These are phyloP conservation scores for Musca domestica DNA, from an alignment of 1,140 invertebrate species.

Conservation along the genomic window DNA sequence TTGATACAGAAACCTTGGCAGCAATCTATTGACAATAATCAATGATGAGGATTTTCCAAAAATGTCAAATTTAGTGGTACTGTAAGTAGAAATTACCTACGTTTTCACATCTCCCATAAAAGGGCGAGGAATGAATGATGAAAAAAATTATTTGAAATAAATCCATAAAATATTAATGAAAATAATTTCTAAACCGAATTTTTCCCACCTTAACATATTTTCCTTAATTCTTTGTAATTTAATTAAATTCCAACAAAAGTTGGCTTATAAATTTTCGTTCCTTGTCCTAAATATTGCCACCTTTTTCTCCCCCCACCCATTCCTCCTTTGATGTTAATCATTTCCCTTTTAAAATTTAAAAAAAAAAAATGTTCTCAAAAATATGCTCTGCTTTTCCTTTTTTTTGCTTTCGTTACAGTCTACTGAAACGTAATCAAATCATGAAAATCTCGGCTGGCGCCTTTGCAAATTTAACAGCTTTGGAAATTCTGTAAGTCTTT, in stretches of 20 bases:
- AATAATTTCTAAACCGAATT: too few species aligned
- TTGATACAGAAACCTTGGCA: conserved; percentile 64
- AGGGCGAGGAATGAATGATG: too few species aligned
- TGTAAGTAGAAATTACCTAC: conserved; percentile 68
- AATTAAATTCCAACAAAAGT: too few species aligned
- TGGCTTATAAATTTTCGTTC: too few species aligned
- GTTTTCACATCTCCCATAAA: too few species aligned
- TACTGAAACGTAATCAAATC: conserved; percentile 69
- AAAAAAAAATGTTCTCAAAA: neutral
- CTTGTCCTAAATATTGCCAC: too few species aligned
- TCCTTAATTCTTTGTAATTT: conserved; percentile 18
- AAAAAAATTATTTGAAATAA: too few species aligned
- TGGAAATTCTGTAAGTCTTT: conserved; percentile 70
- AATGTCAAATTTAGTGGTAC: conserved; percentile 62
- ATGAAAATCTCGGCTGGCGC: conserved; percentile 63
- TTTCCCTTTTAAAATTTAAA: too few species aligned
- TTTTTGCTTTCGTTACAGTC: conserved; percentile 54
- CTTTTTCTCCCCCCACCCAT: too few species aligned
- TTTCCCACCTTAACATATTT: too few species aligned
- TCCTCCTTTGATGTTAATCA: too few species aligned
- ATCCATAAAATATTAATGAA: too few species aligned
- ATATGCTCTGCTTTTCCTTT: conserved; percentile 15
- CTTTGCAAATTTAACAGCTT: conserved; percentile 63
- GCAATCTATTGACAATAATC: conserved; percentile 65
- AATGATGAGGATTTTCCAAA: conserved; percentile 61